Percentiles rank a stretch among this genome's conserved stretches.
Evolutionary conservation across 2,113 vertebrate genomes (phyloP).

Genomic region (Cheilinus undulatus): DNA sequence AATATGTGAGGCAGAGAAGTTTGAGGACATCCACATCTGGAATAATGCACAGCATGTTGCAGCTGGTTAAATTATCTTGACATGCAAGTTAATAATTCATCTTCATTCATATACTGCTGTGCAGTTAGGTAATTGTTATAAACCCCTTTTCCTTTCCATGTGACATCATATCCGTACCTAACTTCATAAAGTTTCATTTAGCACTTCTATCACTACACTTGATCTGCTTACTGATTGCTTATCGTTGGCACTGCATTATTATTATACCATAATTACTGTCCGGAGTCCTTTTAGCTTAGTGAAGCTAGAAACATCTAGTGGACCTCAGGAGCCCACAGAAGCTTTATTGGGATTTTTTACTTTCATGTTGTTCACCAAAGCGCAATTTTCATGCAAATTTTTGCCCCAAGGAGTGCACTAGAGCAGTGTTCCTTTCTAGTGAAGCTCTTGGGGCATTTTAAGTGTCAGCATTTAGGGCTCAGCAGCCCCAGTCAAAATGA

Average conservation of each 20-base stretch:
- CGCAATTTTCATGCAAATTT: conserved; percentile 40
- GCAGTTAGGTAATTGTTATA: conserved; percentile 18
- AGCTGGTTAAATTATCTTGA: conserved; percentile 29
- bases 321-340: conserved; percentile 40
- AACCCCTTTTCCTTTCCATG: conserved; percentile 14
- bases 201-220: conserved; percentile 14
- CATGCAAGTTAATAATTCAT: conserved; percentile 20
- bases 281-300: conserved; percentile 21
- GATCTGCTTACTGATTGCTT: conserved; percentile 3
- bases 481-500: conserved; percentile 50
- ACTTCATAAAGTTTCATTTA: conserved; percentile 35
- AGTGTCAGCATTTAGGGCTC: conserved; percentile 65
- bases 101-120: not conserved
- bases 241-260: conserved; percentile 14
- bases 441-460: conserved; percentile 52
- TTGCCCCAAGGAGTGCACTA: conserved; percentile 35
- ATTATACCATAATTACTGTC: conserved; percentile 27
- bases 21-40: conserved; percentile 40
- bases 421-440: conserved; percentile 25
- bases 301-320: conserved; percentile 45
- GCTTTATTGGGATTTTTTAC: conserved; percentile 59
- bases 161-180: too few relatives aligned
- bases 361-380: conserved; percentile 38
- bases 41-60: conserved; percentile 24
- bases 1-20: conserved; percentile 54